Evolutionary conservation across 2,113 vertebrate species (phyloP), one percentile per base, ranked within the genome.

Genomic region (Chlamydotis undulata): DNA sequence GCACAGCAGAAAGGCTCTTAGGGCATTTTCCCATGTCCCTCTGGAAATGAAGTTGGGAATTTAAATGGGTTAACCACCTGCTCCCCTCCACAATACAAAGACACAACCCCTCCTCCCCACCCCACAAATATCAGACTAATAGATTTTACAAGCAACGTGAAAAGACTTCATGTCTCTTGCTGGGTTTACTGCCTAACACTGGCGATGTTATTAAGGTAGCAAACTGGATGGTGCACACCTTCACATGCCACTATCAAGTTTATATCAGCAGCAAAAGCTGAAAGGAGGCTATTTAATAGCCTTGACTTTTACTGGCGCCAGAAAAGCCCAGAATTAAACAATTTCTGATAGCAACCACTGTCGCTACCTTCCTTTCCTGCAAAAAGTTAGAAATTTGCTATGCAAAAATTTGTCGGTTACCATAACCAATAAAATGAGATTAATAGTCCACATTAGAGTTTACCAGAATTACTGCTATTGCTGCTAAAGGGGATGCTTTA

Each of bases 401-500:
- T 37, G 28, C 49, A 85, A 83, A 75, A 63, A 59, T 28, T 39
- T 47, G 9, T n/a, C 17, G 17, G 16, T 53, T 55, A n/a, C 26
- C 49, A 35, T 21, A 43, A 9, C 22, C 6, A 29, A 41, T 19
- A 67, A 79, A 86, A 43, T 1, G 0, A 31, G 47, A 37, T 82
- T 31, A 63, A 52, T 29, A 22, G 7, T 41, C 56, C 70, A 28
- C 19, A 29, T 65, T 50, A 83, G 28, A 9, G n/a, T 73, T 88
- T 92, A n/a, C 50, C 57, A 91, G 47, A 71, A 84, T 50, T 77
- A 69, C 31, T 73, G 18, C 57, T 79, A 8, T 28, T 79, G 47
- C 22, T 96, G 64, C 25, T 75, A 67, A 92, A 89, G 31, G 15
- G n/a, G 13, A 41, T 87, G 33, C 57, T 93, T 87, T 88, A 55